A percentile compares a stretch with the other conserved stretches of the same genome.
phyloP scores from a whole-genome alignment of 2,797 vertebrate genomes.

The Botia kubotai region DNA sequence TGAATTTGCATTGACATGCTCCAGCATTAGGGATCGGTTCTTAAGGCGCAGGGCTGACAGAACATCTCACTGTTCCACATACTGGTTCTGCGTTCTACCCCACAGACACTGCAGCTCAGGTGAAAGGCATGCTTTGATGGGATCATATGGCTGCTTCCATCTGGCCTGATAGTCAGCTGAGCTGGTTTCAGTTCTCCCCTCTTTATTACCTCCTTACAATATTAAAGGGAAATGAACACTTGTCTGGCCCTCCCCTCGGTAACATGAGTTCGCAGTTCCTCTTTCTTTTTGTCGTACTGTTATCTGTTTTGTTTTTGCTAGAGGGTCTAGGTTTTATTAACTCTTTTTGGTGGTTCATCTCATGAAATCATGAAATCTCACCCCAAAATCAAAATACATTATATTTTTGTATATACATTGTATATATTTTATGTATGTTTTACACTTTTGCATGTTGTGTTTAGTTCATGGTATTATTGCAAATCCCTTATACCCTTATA shows the following conservation, averaged over 20 bases:
- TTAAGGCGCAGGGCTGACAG: constrained; percentile 29
- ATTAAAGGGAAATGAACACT: constrained; percentile 69
- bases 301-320: constrained; percentile 44
- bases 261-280: constrained; percentile 65
- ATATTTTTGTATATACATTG: too few relatives aligned
- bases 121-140: constrained; percentile 52
- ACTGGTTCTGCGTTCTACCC: constrained; percentile 51
- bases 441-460: too few relatives aligned
- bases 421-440: too few relatives aligned
- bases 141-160: constrained; percentile 58
- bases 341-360: too few relatives aligned
- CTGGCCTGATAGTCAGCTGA: constrained; percentile 44
- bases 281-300: constrained; percentile 54
- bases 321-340: neutral
- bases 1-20: constrained; percentile 14
- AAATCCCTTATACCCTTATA: too few relatives aligned
- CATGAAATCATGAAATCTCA: too few relatives aligned
- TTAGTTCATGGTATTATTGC: too few relatives aligned
- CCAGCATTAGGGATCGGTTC: constrained; percentile 7
- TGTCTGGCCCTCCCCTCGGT: constrained; percentile 48
- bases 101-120: constrained; percentile 49
- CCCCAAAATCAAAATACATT: too few relatives aligned
- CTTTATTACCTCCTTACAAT: constrained; percentile 66
- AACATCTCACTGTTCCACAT: neutral
- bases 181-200: constrained; percentile 61